Evolutionary conservation across 2,797 vertebrate species (phyloP), one percentile per base, ranked within the genome.

Genomic region (Leptatherina wallacei): DNA sequence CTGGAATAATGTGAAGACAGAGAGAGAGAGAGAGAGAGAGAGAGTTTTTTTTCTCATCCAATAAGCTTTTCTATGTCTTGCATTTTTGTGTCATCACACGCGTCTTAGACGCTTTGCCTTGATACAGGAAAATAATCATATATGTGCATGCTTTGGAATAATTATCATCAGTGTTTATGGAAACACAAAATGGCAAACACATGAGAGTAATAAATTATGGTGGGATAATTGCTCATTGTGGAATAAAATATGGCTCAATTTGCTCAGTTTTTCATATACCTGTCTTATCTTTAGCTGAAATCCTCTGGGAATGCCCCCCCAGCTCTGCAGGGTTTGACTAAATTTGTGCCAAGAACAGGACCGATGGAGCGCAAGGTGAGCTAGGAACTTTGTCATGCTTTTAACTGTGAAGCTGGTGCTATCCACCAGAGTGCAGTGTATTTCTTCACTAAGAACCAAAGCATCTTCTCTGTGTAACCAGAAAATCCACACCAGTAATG

Each of bases 291-390:
- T 6, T 61, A 85, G 85, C 66, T 82, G 52, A 87, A 85, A 51
- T 33, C 66, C 0, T 78, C 77, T 16, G 80, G 47, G 7, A 61
- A 11, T 7, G 12, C 63, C 4, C 0, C 9, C 3, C 35, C 75
- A 0, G 51, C 77, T 61, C 58, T 91, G 42, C 86, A 88, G 80
- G 42, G 73, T 73, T 65, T 92, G 49, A 92, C 85, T 36, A 92
- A 89, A 65, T 90, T 72, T 32, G 83, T 90, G 11, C 88, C 85
- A 0, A 71, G 73, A 68, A 69, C 78, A 24, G 84, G 85, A 60
- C 66, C 80, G 8, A 91, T 90, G 87, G 83, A 80, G 9, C 70
- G 78, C 59, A 85, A 81, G 80, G 88, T 90, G 69, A 84, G 80
- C 24, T 0, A 1, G 18, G 13, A 1, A 13, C 22, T 0, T 4